These are phyloP conservation scores for Sebastes kiyomatsui DNA, from an alignment of 2,797 vertebrate species.

Conservation along the genomic window DNA sequence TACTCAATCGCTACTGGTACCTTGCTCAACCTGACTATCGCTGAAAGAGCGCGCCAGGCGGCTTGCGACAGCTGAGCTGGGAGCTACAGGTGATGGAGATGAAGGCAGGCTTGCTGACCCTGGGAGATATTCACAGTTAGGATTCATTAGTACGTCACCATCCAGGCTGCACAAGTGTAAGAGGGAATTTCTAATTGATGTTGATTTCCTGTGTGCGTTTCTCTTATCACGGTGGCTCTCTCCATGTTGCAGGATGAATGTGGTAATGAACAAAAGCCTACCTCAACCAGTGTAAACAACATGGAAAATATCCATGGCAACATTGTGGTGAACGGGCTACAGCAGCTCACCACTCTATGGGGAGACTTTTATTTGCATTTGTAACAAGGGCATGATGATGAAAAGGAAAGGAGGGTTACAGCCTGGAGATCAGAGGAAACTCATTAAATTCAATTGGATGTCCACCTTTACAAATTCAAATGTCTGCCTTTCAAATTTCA, in stretches of 20 bases:
- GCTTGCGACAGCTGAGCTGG: slow-evolving; percentile 91
- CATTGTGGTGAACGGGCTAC: slow-evolving; percentile 22
- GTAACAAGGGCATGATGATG: slow-evolving; percentile 61
- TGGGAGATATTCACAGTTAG: slow-evolving; percentile 82
- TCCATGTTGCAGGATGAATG: neutral
- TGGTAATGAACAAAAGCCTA: slow-evolving; percentile 33
- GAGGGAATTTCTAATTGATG: neutral
- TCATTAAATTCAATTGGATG: slow-evolving; percentile 71
- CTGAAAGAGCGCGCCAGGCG: slow-evolving; percentile 90
- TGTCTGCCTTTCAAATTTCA: slow-evolving; percentile 47
- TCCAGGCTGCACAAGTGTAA: neutral
- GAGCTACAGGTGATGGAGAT: slow-evolving; percentile 85
- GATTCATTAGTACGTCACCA: slow-evolving; percentile 35
- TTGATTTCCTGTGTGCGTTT: neutral
- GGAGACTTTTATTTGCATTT: slow-evolving; percentile 71
- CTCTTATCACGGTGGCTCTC: neutral
- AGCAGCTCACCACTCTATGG: slow-evolving; percentile 27
- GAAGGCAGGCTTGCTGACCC: slow-evolving; percentile 89
- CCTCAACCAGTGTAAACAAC: slow-evolving; percentile 21
- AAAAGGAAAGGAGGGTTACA: slow-evolving; percentile 55
- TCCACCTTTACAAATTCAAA: slow-evolving; percentile 79
- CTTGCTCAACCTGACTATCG: slow-evolving; percentile 89
- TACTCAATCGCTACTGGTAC: slow-evolving; percentile 71
- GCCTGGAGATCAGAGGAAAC: slow-evolving; percentile 72
- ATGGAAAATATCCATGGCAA: slow-evolving; percentile 64